These are phyloP conservation scores for Scaptomyza montana DNA, from an alignment of 1,140 invertebrate species.

Conservation along the genomic window DNA sequence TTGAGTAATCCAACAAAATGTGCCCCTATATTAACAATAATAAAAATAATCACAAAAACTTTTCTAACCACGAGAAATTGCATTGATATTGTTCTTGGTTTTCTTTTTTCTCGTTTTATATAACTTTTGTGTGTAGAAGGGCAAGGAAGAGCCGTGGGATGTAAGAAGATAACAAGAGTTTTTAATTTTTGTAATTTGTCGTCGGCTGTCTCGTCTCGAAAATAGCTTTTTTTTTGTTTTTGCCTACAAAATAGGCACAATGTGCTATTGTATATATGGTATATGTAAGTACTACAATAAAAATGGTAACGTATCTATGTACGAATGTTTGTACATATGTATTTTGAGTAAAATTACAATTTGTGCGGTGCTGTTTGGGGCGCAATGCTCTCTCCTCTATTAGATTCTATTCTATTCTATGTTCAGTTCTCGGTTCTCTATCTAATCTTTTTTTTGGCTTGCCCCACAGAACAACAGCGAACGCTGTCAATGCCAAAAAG, in stretches of 20 bases:
- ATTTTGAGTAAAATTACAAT: constrained; percentile 36
- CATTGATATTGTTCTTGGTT: not conserved
- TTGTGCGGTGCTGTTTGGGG: not conserved
- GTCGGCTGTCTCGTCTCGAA: constrained; percentile 6
- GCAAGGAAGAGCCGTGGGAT: no score
- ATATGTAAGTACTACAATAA: constrained; percentile 17
- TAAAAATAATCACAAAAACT: not conserved
- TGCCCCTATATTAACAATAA: no score
- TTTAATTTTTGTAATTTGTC: constrained; percentile 6
- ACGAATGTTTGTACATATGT: no score
- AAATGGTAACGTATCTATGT: constrained; percentile 42
- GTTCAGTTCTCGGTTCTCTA: constrained; percentile 33
- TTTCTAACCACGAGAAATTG: not conserved
- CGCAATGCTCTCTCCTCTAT: constrained; percentile 6
- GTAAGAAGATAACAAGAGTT: constrained; percentile 8
- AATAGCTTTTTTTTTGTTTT: constrained; percentile 20
- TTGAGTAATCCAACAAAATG: no score
- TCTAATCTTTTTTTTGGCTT: constrained; percentile 64
- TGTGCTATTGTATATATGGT: no score
- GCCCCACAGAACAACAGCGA: constrained; percentile 38
- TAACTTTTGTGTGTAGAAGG: constrained; percentile 21
- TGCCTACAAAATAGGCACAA: constrained; percentile 3
- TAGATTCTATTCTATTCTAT: constrained; percentile 14
- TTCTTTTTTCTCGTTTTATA: constrained; percentile 12
- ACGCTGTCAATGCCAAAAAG: constrained; percentile 62